Conservation (phyloP, 1,140 invertebrate genomes). For the Drosophila fuyamai region DNA sequence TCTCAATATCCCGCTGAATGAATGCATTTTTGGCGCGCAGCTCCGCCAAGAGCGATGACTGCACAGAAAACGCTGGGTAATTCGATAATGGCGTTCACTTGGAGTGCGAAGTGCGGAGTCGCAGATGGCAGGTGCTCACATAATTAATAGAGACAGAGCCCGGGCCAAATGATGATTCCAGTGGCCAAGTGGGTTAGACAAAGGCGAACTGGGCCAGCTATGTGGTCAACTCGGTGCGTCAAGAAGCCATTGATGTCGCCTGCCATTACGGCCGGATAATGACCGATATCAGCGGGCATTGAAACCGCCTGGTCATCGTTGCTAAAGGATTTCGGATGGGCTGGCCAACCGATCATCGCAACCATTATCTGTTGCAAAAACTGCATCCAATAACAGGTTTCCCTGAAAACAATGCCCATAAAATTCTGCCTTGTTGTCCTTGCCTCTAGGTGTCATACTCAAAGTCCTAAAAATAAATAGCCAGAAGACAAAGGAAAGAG, state of each 20-base stretch:
- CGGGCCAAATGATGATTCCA: conserved; percentile 24
- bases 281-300: conserved; percentile 19
- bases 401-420: conserved; percentile 4
- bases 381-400: conserved; percentile 3
- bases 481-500: not conserved
- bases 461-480: not conserved
- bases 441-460: not conserved
- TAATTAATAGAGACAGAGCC: conserved; percentile 45
- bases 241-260: conserved; percentile 20
- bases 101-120: conserved; percentile 21
- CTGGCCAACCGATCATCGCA: conserved; percentile 5
- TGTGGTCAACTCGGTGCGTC: conserved; percentile 21
- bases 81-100: conserved; percentile 56
- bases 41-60: conserved; percentile 51
- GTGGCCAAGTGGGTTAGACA: conserved; percentile 13
- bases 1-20: conserved; percentile 27
- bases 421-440: conserved; percentile 13
- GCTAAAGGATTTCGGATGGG: conserved; percentile 20
- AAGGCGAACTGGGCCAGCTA: conserved; percentile 41
- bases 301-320: conserved; percentile 41
- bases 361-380: conserved; percentile 10
- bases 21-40: conserved; percentile 47
- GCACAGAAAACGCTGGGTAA: conserved; percentile 48
- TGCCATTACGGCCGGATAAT: conserved; percentile 24
- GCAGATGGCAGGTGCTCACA: conserved; percentile 39